These are phyloP conservation scores for Caenorhabditis parvicauda DNA, from an alignment of 2,888 invertebrate genomes.

Conservation along the genomic window DNA sequence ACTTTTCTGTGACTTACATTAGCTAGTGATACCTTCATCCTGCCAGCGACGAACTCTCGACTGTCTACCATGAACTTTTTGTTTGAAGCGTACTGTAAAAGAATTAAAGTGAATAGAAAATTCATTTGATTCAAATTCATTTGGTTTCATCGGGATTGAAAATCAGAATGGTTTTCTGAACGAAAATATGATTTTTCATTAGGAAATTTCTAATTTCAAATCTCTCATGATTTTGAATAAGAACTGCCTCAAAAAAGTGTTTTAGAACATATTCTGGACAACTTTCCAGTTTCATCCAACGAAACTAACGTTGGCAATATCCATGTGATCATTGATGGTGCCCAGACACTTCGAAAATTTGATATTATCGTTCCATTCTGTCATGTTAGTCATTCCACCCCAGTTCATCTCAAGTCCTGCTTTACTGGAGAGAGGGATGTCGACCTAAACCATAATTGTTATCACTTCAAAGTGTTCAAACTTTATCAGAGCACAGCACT, in stretches of 20 bases:
- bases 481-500: no score
- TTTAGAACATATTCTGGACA: no score
- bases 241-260: no score
- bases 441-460: neutral
- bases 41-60: neutral
- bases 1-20: neutral
- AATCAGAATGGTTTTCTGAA: no score
- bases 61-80: neutral
- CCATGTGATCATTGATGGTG: neutral
- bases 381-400: neutral
- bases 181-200: no score
- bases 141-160: no score
- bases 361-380: neutral
- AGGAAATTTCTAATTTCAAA: no score
- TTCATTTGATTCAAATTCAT: neutral
- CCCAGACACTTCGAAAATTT: neutral
- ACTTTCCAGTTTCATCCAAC: no score
- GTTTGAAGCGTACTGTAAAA: neutral
- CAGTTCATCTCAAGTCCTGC: neutral
- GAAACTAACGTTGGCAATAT: neutral
- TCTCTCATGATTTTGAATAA: no score
- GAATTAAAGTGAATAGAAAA: neutral
- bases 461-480: neutral
- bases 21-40: neutral
- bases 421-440: neutral